Evolutionary conservation across 2,113 vertebrate genomes (phyloP).

Genomic region (Mastomys coucha): DNA sequence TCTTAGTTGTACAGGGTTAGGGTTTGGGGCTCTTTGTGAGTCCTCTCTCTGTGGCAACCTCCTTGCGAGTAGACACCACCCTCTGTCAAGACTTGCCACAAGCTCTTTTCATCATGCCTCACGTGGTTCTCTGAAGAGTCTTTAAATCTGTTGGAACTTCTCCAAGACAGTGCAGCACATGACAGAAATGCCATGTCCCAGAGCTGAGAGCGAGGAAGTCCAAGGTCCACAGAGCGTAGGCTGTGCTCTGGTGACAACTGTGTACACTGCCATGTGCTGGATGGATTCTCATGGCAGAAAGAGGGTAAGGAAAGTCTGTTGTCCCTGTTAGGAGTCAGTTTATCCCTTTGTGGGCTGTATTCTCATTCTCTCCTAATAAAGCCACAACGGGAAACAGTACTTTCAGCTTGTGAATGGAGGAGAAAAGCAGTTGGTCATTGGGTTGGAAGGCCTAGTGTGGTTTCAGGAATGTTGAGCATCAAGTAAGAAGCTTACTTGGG

Average conservation of each 20-base stretch:
- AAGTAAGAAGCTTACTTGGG: neutral
- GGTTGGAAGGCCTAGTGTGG: slow-evolving; percentile 24
- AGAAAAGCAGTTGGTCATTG: neutral
- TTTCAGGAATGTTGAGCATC: neutral
- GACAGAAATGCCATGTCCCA: neutral
- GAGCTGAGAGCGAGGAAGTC: neutral
- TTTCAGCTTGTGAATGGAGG: neutral
- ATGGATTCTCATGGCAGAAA: neutral
- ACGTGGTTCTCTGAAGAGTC: neutral
- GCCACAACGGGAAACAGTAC: neutral
- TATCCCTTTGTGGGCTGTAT: neutral
- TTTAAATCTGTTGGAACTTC: neutral
- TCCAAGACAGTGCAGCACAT: neutral
- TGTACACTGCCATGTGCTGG: neutral
- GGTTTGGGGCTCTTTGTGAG: slow-evolving; percentile 13
- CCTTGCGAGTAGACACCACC: neutral
- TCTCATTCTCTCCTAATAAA: neutral
- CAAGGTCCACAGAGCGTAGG: neutral
- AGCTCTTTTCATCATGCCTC: slow-evolving; percentile 41
- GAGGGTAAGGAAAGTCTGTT: neutral
- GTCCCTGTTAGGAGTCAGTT: neutral
- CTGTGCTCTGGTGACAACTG: neutral
- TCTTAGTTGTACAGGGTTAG: neutral
- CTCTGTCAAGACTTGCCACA: slow-evolving; percentile 26
- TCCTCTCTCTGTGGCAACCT: neutral